phyloP scores from a whole-genome alignment of 1,140 invertebrate species.

The Polypedilum pembai region DNA sequence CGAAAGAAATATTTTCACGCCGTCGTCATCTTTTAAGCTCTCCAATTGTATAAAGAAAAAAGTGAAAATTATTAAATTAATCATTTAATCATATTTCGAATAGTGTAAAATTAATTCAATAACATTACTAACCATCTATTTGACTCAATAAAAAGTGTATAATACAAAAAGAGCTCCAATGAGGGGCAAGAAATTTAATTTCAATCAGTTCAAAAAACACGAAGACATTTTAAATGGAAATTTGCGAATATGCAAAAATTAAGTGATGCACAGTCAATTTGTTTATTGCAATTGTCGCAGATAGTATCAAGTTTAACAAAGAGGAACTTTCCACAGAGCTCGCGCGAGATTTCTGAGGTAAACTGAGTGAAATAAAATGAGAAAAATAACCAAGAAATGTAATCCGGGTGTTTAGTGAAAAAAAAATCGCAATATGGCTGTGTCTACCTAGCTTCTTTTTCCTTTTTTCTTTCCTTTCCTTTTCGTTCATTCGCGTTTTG shows the following conservation, averaged over 20 bases:
- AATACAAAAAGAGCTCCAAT: conserved; percentile 20
- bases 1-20: too few relatives aligned
- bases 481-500: conserved; percentile 27
- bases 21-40: too few relatives aligned
- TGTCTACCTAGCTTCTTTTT: background rate
- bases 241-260: background rate
- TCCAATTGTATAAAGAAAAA: too few relatives aligned
- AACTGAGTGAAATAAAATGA: conserved; percentile 20
- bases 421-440: background rate
- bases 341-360: conserved; percentile 28
- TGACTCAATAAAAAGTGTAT: background rate
- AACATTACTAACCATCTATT: background rate
- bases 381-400: background rate
- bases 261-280: conserved; percentile 36
- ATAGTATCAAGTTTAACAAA: conserved; percentile 31
- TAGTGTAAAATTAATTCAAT: background rate
- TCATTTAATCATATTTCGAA: too few relatives aligned
- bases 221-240: conserved; percentile 21
- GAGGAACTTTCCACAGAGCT: conserved; percentile 29
- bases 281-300: conserved; percentile 31
- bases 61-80: too few relatives aligned
- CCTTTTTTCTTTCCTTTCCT: background rate
- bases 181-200: conserved; percentile 22
- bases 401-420: background rate
- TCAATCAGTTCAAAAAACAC: background rate